Conservation (phyloP, 2,888 invertebrate genomes). For the Napeogenes sylphis region DNA sequence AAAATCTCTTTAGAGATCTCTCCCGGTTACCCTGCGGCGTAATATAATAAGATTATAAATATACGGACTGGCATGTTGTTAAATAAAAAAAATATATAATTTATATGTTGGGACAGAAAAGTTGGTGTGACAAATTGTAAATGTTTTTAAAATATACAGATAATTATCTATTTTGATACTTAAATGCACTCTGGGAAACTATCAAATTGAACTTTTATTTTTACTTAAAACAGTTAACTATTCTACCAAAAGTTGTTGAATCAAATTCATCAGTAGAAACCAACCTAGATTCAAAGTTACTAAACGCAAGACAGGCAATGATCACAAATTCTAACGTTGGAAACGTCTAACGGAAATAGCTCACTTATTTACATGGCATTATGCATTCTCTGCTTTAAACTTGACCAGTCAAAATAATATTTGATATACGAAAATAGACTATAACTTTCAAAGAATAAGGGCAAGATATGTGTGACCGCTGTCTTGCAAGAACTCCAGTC, state of each 20-base stretch:
- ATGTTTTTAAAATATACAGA: no score
- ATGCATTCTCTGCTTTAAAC: constrained; percentile 39
- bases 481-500: constrained; percentile 46
- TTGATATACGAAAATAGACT: constrained; percentile 30
- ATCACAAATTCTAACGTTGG: constrained; percentile 13
- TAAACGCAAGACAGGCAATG: constrained; percentile 38
- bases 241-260: background rate
- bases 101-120: no score
- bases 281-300: background rate
- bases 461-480: constrained; percentile 16
- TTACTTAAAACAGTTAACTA: no score
- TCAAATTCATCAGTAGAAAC: background rate
- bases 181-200: no score
- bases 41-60: no score
- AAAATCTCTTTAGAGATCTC: no score
- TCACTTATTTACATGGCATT: constrained; percentile 44
- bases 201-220: no score
- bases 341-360: constrained; percentile 20
- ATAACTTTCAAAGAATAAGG: constrained; percentile 28
- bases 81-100: no score
- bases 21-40: no score
- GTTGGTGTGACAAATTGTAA: no score
- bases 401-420: constrained; percentile 21
- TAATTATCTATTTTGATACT: no score
- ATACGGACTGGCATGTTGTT: no score